These are phyloP conservation scores for Noctua janthina DNA, from an alignment of 2,888 invertebrate species.

Conservation along the genomic window DNA sequence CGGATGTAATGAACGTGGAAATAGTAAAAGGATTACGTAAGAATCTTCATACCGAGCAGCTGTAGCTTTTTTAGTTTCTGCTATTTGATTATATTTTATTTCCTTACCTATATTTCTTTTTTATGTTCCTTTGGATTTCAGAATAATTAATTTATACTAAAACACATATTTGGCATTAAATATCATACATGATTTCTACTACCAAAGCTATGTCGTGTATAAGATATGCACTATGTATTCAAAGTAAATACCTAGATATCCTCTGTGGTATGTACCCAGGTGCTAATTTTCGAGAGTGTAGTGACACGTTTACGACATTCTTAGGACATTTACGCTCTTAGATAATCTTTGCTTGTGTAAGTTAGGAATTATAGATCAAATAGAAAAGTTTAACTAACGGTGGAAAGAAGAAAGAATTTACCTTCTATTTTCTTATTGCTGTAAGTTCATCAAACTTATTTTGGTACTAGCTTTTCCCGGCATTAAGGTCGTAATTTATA, in stretches of 20 bases:
- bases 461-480: background rate
- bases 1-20: background rate
- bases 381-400: background rate
- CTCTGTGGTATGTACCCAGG: background rate
- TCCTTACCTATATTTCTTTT: background rate
- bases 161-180: background rate
- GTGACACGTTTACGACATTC: conserved; percentile 11
- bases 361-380: background rate
- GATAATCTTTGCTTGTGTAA: background rate
- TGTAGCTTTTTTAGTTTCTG: background rate
- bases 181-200: background rate
- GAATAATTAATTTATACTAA: background rate
- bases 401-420: background rate
- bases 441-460: background rate
- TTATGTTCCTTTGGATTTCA: background rate
- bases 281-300: conserved; percentile 30
- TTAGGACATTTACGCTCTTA: background rate
- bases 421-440: background rate
- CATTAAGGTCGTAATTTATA: background rate
- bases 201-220: too few relatives aligned
- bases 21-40: background rate
- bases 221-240: background rate
- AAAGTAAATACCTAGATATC: background rate
- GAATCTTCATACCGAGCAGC: background rate
- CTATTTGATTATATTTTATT: background rate